Conservation (phyloP, 2,888 invertebrate species). For the Oligia strigilis region DNA sequence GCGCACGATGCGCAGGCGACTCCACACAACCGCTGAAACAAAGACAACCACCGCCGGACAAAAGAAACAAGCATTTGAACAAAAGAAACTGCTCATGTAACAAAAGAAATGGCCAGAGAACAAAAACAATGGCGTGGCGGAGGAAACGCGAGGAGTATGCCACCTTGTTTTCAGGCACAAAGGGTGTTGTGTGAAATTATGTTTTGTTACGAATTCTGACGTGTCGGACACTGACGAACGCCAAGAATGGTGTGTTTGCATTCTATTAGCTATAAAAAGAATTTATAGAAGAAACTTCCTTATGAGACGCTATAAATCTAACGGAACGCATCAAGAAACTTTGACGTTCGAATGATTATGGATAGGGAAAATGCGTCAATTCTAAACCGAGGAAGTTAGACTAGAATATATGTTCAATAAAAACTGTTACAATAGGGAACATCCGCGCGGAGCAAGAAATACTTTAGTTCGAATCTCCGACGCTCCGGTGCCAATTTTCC, state of each 20-base stretch:
- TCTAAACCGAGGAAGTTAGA: slow-evolving; percentile 59
- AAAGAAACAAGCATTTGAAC: slow-evolving; percentile 76
- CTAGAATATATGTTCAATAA: slow-evolving; percentile 74
- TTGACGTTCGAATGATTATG: slow-evolving; percentile 52
- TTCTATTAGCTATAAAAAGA: slow-evolving; percentile 55
- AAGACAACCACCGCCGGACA: slow-evolving; percentile 76
- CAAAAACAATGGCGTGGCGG: slow-evolving; percentile 77
- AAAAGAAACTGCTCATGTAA: slow-evolving; percentile 77
- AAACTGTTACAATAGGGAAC: slow-evolving; percentile 68
- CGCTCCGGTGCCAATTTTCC: slow-evolving; percentile 82
- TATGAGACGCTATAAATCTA: slow-evolving; percentile 53
- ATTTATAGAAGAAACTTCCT: slow-evolving; percentile 61
- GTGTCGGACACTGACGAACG: slow-evolving; percentile 64
- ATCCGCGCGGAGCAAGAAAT: slow-evolving; percentile 68
- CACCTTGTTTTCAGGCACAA: slow-evolving; percentile 80
- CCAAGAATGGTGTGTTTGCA: slow-evolving; percentile 60
- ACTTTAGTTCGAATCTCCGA: slow-evolving; percentile 77
- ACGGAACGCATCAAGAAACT: slow-evolving; percentile 53
- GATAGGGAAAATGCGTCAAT: slow-evolving; percentile 58
- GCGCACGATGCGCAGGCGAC: slow-evolving; percentile 70
- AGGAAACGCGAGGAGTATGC: slow-evolving; percentile 71
- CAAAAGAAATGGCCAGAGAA: slow-evolving; percentile 80
- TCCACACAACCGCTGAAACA: slow-evolving; percentile 69
- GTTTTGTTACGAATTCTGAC: slow-evolving; percentile 77
- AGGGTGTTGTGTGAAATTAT: slow-evolving; percentile 80